Base-by-base conservation (phyloP, 2,797 vertebrate species). In the Gastrophryne carolinensis region DNA sequence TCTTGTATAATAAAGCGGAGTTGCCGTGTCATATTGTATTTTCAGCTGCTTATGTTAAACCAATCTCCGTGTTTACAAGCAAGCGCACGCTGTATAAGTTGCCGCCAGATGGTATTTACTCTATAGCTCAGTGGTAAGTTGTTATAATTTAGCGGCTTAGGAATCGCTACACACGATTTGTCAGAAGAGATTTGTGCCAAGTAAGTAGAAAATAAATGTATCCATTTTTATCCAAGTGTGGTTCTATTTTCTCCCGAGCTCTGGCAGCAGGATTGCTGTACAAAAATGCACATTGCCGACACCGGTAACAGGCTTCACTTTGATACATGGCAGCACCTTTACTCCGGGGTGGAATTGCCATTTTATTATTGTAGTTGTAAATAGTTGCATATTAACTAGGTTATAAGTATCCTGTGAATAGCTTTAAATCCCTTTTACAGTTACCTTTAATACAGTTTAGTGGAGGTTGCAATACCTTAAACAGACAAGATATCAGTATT, bases 91-190 rank as follows among this genome's bases (percentile, higher is more conserved):
- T 58, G 67, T 78, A 78, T 78, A 78, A 29, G 61, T 65, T 58
- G 27, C 39, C 21, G 61, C 50, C 75, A 78, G 75, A 78, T 78
- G 75, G 75, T 78, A 78, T 78, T 78, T 78, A 78, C 75, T 58
- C 52, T 78, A 78, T 78, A 78, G 52, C 67, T 72, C 60, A n/a
- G 68, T 19, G 58, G 67, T 65, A 65, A 56, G 35, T 69, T 61
- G 73, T 57, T 56, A 71, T 69, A 35, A 64, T 68, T 77, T 77
- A 53, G 49, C 74, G 53, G 66, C 44, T 53, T 70, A 61, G 47
- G 61, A 70, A 70, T 70, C 39, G 21, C 52, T 61, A 41, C 47
- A 52, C 60, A 78, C 39, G 61, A 69, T 65, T 72, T 78, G 60
- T 72, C 39, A 65, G 57, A 49, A 58, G 39, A 56, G 35, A 49